Evolutionary conservation across 2,113 vertebrate genomes (phyloP), one percentile per base, ranked within the genome.

Genomic region (Xenopus laevis): DNA sequence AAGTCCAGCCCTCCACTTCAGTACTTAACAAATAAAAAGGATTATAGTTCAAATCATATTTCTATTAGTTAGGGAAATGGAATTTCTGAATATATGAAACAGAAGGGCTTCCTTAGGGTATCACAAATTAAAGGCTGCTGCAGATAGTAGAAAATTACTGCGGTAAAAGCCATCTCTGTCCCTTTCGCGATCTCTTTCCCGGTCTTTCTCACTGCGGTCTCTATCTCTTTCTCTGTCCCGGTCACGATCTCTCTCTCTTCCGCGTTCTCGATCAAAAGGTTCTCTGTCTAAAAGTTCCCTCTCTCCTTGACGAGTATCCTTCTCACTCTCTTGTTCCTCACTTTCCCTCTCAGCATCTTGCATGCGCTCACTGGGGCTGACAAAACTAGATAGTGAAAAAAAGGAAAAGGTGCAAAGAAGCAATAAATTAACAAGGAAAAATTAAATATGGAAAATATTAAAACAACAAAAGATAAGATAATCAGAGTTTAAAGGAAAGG

Each of bases 341-440:
- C 84, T 59, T 0, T 89, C 89, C 6, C 85, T 79, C 4, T 89
- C 87, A 13, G 81, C 62, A 10, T 87, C 86, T 27, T 91, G 86
- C 70, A 91, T 86, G 4, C 91, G 85, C 18, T 94, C 90, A 0
- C 89, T 91, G 20, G 94, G 86, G 58, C 87, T 93, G 58, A 96
- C 93, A n/a, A 96, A 96, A 81, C 95, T 96, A 77, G 17, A 10
- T 44, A 62, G 11, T 65, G 17, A 17, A 2, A 20, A 58, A 1
- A 44, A 15, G 2, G 4, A 7, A 2, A 46, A 27, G 18, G 46
- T 30, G 4, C 12, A 10, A 9, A 17, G 30, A 30, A 11, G 53
- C 4, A 13, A 53, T 16, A 27, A 27, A 27, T 27, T 1, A 47
- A 47, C 46, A 47, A 47, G 13, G 46, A 47, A 47, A 27, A 27